phyloP scores from a whole-genome alignment of 2,113 vertebrate species.

The Hydrolagus affinis region DNA sequence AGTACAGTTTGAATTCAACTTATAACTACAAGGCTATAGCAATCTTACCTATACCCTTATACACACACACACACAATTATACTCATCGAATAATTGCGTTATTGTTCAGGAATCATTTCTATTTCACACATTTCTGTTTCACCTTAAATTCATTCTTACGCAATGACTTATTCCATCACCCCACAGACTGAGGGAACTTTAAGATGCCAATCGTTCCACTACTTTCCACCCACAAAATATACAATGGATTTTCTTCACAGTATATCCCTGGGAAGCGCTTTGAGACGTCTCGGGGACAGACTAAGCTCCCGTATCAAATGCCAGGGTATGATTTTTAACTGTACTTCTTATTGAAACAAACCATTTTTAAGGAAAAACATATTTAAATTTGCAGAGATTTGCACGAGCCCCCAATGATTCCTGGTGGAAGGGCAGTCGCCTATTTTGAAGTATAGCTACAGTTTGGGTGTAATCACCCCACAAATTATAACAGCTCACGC shows the following conservation, averaged over 20 bases:
- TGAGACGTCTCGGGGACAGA: too few relatives aligned
- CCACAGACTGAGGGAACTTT: background rate
- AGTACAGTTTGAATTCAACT: constrained; percentile 12
- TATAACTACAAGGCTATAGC: background rate
- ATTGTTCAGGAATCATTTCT: background rate
- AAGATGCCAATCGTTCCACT: background rate
- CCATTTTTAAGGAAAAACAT: constrained; percentile 74
- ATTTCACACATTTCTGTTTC: background rate
- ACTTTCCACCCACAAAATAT: background rate
- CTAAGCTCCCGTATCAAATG: too few relatives aligned
- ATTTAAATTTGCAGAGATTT: constrained; percentile 57
- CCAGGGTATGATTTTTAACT: constrained; percentile 52
- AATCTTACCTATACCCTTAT: background rate
- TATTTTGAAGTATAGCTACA: constrained; percentile 24
- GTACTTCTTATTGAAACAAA: constrained; percentile 72
- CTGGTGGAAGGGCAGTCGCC: background rate
- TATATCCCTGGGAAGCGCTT: too few relatives aligned
- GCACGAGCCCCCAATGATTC: constrained; percentile 38
- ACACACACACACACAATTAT: background rate
- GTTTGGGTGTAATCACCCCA: too few relatives aligned
- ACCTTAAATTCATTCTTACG: background rate
- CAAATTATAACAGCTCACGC: too few relatives aligned
- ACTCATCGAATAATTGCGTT: background rate
- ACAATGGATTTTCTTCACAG: too few relatives aligned
- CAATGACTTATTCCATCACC: background rate